Base-by-base conservation (phyloP, 2,797 vertebrate genomes). In the Xenops minutus region DNA sequence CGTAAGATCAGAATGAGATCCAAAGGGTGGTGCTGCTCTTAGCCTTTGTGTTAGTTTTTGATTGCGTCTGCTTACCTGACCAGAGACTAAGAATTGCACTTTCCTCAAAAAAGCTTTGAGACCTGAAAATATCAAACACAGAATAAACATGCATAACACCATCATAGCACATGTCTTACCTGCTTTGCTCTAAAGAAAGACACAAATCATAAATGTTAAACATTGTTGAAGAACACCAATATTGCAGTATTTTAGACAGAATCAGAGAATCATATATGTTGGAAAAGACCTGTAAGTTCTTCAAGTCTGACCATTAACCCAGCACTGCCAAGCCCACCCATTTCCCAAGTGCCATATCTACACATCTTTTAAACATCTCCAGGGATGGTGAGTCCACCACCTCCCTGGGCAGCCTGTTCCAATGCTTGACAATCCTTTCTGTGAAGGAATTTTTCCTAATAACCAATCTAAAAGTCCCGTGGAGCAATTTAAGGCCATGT, bases 291-390 rank as follows among this genome's bases (percentile, higher is more conserved):
- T 4, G 37, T 48, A 59, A 8, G 2, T 74, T 30, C 1, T 24
- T 22, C 1, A 3, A 9, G 14, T 27, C 41, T 56, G 66, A 32
- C 18, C 2, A 3, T 63, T 24, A 54, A 72, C 15, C 2, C 6
- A 75, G 1, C 5, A 19, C 14, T 36, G 9, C 12, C 8, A 10
- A n/a, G 3, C 4, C 9, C 12, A 23, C 23, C 9, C 17, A 6
- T 2, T 10, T 20, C 12, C 17, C 14, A 10, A 30, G 2, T 1
- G 0, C 4, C 14, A 9, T 13, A 4, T 30, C 27, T 44, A 7
- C 3, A 1, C 0, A 0, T 4, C 12, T 44, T 79, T 44, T 36
- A 39, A 82, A 58, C 7, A 8, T 2, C 5, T 9, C 1, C 9
- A 30, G 19, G 6, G 3, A 27, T 4, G 10, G 5, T 2, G 10